Evolutionary conservation across 2,888 invertebrate genomes (phyloP), one percentile per base, ranked within the genome.

Genomic region (Pogonocherus hispidulus): DNA sequence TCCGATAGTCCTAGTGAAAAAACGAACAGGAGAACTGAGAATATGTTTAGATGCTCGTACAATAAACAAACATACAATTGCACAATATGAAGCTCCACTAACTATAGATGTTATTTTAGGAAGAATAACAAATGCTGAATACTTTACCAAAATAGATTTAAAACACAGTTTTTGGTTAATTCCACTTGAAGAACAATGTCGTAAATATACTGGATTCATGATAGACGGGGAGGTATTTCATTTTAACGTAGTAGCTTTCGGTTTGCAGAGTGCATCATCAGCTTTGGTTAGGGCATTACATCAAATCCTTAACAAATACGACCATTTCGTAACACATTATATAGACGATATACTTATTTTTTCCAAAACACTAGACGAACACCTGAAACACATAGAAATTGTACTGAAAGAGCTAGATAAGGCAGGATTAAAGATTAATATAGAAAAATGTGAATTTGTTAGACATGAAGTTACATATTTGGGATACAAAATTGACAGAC

Each of bases 271-370:
- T 14, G 14, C n/a, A 8, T 46, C 14, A 2, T 11, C 46, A 5
- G 44, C 59, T 16, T 14, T 59, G 14, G 19, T 44, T 1, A 19
- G 18, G 14, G 47, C 62, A 2, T 35, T 62, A 20, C 32, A 32
- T 9, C 6, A 49, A n/a, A 62, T 62, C 4, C 14, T 62, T 19
- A 32, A 62, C 9, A 62, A 27, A 49, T 46, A 62, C 19, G 44
- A 55, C n/a, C 6, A 32, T n/a, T 63, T 51, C 44, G 37, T 37
- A 11, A 16, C 54, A 8, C 52, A 55, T 63, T 63, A 64, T 37
- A 27, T 64, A 6, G 56, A 64, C 35, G 64, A 64, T 18, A 56
- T 64, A 11, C 20, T 49, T 32, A 64, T 64, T 9, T 64, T 22
- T 20, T 64, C 37, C 5, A 11, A 56, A 16, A 19, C 9, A 14